Conservation (phyloP, 2,797 vertebrate species). For the Microcaecilia unicolor region DNA sequence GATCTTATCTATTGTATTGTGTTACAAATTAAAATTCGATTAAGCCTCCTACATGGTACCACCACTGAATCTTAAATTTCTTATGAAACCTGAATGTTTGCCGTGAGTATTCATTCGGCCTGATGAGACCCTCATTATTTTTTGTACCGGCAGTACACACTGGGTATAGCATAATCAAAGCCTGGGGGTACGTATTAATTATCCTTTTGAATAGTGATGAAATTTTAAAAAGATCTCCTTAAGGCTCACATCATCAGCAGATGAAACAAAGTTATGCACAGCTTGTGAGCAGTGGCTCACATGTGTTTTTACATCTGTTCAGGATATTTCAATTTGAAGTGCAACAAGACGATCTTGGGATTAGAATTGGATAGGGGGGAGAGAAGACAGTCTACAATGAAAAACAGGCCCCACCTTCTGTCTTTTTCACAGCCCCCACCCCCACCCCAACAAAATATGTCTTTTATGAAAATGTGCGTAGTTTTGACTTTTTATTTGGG, state of each 20-base stretch:
- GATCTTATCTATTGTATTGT: conserved; percentile 66
- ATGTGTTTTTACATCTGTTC: conserved; percentile 99
- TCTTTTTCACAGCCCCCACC: not conserved
- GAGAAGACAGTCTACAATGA: conserved; percentile 23
- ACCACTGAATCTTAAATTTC: conserved; percentile 80
- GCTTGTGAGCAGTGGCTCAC: conserved; percentile 84
- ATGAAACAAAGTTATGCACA: conserved; percentile 95
- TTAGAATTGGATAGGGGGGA: conserved; percentile 77
- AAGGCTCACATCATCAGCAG: conserved; percentile 90
- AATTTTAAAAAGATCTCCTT: conserved; percentile 99
- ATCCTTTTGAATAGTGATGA: conserved; percentile 99
- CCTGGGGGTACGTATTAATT: conserved; percentile 99
- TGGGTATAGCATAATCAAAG: conserved; percentile 96
- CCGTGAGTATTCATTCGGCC: conserved; percentile 71
- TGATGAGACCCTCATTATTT: conserved; percentile 97
- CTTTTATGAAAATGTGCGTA: not conserved
- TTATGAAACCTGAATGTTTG: conserved; percentile 82
- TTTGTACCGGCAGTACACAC: conserved; percentile 79
- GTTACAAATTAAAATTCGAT: conserved; percentile 77
- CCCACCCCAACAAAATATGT: not conserved
- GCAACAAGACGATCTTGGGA: conserved; percentile 81
- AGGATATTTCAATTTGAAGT: conserved; percentile 97
- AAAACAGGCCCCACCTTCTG: conserved; percentile 32
- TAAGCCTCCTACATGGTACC: conserved; percentile 60
- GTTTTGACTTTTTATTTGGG: too few relatives aligned